Evolutionary conservation across 2,797 vertebrate genomes (phyloP).

Genomic region (Centropyge bicolor): DNA sequence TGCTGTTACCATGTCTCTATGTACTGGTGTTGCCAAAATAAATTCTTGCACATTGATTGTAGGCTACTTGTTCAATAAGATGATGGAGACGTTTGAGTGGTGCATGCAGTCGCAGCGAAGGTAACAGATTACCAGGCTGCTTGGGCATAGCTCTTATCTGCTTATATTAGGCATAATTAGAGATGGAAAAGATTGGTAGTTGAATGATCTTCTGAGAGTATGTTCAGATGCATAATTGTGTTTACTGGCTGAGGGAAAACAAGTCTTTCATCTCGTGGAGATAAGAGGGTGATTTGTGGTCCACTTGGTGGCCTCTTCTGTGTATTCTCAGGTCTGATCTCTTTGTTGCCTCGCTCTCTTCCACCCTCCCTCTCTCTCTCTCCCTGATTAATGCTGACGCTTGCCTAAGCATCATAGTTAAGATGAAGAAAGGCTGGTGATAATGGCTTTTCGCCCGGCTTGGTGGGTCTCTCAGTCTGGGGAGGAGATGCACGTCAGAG

Average conservation of each 20-base stretch:
- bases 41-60: conserved; percentile 6
- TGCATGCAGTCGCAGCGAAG: conserved; percentile 17
- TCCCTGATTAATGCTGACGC: conserved; percentile 68
- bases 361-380: conserved; percentile 11
- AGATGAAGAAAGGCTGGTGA: conserved; percentile 68
- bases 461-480: conserved; percentile 38
- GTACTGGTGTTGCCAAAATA: neutral
- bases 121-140: conserved; percentile 53
- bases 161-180: conserved; percentile 74
- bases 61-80: conserved; percentile 22
- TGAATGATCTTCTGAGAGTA: conserved; percentile 75
- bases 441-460: conserved; percentile 66
- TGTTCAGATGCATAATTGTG: conserved; percentile 79
- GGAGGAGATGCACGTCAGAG: conserved; percentile 41
- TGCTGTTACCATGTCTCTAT: neutral
- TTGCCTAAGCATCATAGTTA: conserved; percentile 65
- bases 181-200: conserved; percentile 73
- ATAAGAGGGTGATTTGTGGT: conserved; percentile 79
- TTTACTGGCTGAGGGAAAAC: conserved; percentile 76
- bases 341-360: conserved; percentile 56
- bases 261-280: conserved; percentile 74
- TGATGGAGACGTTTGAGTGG: conserved; percentile 33
- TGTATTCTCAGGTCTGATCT: conserved; percentile 69
- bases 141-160: conserved; percentile 64
- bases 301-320: conserved; percentile 66